A percentile compares a stretch with the other conserved stretches of the same genome.
Evolutionary conservation across 1,140 invertebrate species (phyloP).

Genomic region (Drosophila kurseongensis): DNA sequence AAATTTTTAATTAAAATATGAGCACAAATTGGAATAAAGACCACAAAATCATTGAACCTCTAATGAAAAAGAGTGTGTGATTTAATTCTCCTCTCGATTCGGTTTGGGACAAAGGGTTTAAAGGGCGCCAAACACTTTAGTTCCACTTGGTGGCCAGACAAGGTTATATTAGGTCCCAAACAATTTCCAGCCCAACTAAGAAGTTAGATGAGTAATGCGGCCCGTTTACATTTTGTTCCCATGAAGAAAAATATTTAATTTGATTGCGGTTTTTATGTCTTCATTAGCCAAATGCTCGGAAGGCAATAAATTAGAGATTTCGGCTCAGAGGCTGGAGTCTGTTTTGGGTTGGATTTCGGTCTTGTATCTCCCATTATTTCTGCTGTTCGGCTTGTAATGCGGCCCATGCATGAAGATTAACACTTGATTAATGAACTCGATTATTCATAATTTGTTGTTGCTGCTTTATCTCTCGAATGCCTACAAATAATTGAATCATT

Average conservation of each 20-base stretch:
- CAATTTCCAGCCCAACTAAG: slow-evolving; percentile 14
- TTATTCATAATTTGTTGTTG: slow-evolving; percentile 78
- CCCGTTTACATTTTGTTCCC: slow-evolving; percentile 72
- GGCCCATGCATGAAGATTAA: slow-evolving; percentile 67
- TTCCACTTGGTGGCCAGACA: slow-evolving; percentile 59
- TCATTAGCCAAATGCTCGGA: slow-evolving; percentile 79
- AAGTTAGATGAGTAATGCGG: slow-evolving; percentile 63
- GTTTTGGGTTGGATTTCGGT: slow-evolving; percentile 34
- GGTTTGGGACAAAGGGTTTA: slow-evolving; percentile 37
- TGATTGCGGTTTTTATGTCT: slow-evolving; percentile 83
- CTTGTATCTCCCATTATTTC: slow-evolving; percentile 37
- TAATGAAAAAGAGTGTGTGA: background rate
- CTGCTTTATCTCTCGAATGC: slow-evolving; percentile 24
- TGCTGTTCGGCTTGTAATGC: slow-evolving; percentile 46
- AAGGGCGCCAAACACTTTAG: slow-evolving; percentile 67
- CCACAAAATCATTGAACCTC: slow-evolving; percentile 11
- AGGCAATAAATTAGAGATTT: slow-evolving; percentile 79
- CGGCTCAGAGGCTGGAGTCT: slow-evolving; percentile 34
- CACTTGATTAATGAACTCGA: slow-evolving; percentile 75
- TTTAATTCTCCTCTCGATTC: slow-evolving; percentile 13
- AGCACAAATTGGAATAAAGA: slow-evolving; percentile 1
- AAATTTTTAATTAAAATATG: slow-evolving; percentile 28
- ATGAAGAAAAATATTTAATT: slow-evolving; percentile 82
- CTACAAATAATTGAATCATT: slow-evolving; percentile 78
- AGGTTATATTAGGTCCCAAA: slow-evolving; percentile 34